A percentile compares a stretch with the other conserved stretches of the same genome.
phyloP scores from a whole-genome alignment of 2,113 vertebrate species.

The Dromaius novaehollandiae region DNA sequence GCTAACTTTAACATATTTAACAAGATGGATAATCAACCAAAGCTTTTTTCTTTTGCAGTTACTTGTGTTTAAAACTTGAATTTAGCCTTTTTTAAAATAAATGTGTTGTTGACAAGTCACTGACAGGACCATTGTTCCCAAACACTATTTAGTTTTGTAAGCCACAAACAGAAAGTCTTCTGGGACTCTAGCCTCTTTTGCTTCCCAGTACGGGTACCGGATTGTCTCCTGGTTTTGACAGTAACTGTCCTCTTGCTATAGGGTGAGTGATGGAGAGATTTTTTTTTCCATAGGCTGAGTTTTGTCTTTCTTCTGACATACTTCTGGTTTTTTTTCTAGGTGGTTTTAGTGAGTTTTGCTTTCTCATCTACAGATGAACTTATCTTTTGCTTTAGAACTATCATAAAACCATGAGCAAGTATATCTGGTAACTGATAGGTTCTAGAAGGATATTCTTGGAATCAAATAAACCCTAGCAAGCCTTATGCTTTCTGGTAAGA shows the following conservation, averaged over 20 bases:
- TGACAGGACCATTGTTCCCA: slow-evolving; percentile 37
- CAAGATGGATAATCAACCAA: slow-evolving; percentile 56
- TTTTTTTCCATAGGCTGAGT: neutral
- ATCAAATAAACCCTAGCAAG: neutral
- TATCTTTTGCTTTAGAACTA: neutral
- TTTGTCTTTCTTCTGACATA: neutral
- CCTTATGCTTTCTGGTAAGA: neutral
- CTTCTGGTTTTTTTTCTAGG: neutral
- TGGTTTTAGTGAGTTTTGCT: neutral
- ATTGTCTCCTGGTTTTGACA: slow-evolving; percentile 38
- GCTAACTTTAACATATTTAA: slow-evolving; percentile 47
- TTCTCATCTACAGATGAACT: neutral
- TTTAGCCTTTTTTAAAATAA: slow-evolving; percentile 62
- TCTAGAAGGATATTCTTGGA: neutral
- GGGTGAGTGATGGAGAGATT: slow-evolving; percentile 10
- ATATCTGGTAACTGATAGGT: neutral
- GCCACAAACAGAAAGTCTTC: slow-evolving; percentile 25
- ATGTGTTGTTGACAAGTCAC: slow-evolving; percentile 7
- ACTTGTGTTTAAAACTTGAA: slow-evolving; percentile 61
- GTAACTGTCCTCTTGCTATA: slow-evolving; percentile 28
- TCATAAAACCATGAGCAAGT: neutral
- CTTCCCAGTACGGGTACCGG: slow-evolving; percentile 16
- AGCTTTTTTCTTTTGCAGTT: slow-evolving; percentile 54
- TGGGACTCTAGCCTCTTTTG: neutral
- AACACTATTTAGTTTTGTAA: slow-evolving; percentile 30